Conservation (phyloP, 2,113 vertebrate genomes). For the Gasterosteus nipponicus region DNA sequence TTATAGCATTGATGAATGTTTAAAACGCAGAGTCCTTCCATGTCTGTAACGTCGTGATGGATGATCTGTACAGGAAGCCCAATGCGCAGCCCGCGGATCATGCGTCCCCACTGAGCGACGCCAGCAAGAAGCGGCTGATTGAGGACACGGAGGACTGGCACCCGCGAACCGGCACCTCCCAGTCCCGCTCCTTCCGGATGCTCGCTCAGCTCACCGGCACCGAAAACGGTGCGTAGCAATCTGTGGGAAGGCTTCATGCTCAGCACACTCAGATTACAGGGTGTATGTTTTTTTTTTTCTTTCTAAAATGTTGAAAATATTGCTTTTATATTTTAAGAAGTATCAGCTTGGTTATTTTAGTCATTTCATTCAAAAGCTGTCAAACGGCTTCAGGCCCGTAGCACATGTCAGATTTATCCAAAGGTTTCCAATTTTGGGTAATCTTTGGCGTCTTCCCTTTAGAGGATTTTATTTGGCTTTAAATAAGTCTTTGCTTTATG, state of each 20-base stretch:
- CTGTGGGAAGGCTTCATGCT: neutral
- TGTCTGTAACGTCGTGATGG: neutral
- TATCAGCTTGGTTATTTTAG: neutral
- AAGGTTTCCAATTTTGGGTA: neutral
- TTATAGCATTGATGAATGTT: neutral
- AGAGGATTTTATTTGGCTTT: neutral
- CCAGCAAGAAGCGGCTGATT: conserved; percentile 95
- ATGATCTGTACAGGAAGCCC: conserved; percentile 81
- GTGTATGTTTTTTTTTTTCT: neutral
- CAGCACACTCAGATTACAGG: neutral
- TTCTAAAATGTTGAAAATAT: conserved; percentile 10
- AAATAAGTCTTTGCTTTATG: neutral
- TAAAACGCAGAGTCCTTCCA: neutral
- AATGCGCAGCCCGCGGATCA: conserved; percentile 83
- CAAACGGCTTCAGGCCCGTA: neutral
- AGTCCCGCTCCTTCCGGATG: conserved; percentile 96
- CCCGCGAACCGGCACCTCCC: conserved; percentile 87
- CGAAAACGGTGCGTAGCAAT: conserved; percentile 84
- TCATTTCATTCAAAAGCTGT: neutral
- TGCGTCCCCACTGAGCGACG: conserved; percentile 83
- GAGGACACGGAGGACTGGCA: conserved; percentile 98
- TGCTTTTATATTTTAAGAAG: neutral
- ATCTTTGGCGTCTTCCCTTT: neutral
- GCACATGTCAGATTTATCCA: neutral
- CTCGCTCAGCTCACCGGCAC: conserved; percentile 97